Evolutionary conservation across 2,113 vertebrate genomes (phyloP), one percentile per base, ranked within the genome.

Genomic region (Bos indicus): DNA sequence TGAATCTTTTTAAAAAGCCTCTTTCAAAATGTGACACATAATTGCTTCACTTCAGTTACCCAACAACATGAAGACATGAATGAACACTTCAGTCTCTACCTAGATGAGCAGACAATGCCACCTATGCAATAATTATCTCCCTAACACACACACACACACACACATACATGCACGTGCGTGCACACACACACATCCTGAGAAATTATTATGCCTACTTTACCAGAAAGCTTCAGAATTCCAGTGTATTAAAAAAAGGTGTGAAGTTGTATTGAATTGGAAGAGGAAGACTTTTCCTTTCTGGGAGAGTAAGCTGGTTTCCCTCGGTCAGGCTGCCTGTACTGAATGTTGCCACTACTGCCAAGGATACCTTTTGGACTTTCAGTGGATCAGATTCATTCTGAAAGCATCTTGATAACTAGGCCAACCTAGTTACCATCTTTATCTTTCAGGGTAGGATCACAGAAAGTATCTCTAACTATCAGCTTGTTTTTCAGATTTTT

Each of bases 11-110:
- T 97, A n/a, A 57, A 95, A 96, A 84, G 93, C 85, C 97, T 98
- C 96, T 98, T 98, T 98, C 98, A 97, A 98, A 97, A 98, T 95
- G 56, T 77, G 92, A 88, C 92, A 90, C 86, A 36, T 51, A 93
- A 77, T 98, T 98, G 95, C 98, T 90, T 97, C 97, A 98, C 86
- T 87, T 36, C 91, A 84, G 88, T 98, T 98, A 92, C 97, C 64
- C 97, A 98, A 98, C 96, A 90, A 51, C 90, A 85, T 94, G 97
- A 93, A 96, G 92, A 59, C 90, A 82, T 97, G 97, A 93, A 96
- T 91, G 96, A 96, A 97, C n/a, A 84, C 93, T 81, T 19, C 36
- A 71, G 88, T 86, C 25, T 94, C 60, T 96, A 28, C 86, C 57
- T 30, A 95, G 93, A 77, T 92, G 94, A 97, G 95, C 46, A 91